Evolutionary conservation across 1,140 invertebrate genomes (phyloP).

Genomic region (Copidosoma floridanum): DNA sequence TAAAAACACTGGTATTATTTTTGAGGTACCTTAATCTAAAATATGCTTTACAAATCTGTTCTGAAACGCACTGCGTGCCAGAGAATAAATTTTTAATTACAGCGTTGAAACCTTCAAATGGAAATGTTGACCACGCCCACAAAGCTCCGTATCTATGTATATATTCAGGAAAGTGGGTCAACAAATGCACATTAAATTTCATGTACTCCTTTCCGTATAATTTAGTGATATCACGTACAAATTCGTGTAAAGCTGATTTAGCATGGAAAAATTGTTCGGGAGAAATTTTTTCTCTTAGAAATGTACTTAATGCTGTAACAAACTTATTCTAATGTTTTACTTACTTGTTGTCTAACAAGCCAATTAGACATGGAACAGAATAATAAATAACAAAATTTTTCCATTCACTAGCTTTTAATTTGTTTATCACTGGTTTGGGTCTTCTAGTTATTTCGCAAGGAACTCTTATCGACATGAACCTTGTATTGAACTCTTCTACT

Average conservation of each 20-base stretch:
- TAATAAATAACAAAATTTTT: slow-evolving; percentile 25
- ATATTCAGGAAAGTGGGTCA: slow-evolving; percentile 20
- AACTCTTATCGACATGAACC: not conserved
- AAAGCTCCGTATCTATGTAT: slow-evolving; percentile 16
- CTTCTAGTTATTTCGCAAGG: slow-evolving; percentile 1
- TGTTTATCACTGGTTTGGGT: not conserved
- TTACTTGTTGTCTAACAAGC: slow-evolving; percentile 13
- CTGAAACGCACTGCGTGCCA: not conserved
- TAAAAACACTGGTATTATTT: slow-evolving; percentile 14
- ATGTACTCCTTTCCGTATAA: slow-evolving; percentile 23
- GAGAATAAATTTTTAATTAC: not conserved
- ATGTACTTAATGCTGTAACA: not conserved
- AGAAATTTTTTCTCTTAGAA: not conserved
- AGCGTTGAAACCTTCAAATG: not conserved
- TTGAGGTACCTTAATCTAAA: slow-evolving; percentile 21
- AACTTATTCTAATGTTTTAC: slow-evolving; percentile 25
- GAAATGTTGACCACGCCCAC: slow-evolving; percentile 3
- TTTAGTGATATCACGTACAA: slow-evolving; percentile 16
- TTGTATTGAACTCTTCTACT: not conserved
- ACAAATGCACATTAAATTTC: slow-evolving; percentile 30
- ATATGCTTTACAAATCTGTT: slow-evolving; percentile 27
- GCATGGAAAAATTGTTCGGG: not conserved
- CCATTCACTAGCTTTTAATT: slow-evolving; percentile 25
- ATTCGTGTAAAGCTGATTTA: slow-evolving; percentile 11
- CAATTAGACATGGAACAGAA: slow-evolving; percentile 19